Evolutionary conservation across 2,113 vertebrate species (phyloP).

Genomic region (Aegotheles bennettii): DNA sequence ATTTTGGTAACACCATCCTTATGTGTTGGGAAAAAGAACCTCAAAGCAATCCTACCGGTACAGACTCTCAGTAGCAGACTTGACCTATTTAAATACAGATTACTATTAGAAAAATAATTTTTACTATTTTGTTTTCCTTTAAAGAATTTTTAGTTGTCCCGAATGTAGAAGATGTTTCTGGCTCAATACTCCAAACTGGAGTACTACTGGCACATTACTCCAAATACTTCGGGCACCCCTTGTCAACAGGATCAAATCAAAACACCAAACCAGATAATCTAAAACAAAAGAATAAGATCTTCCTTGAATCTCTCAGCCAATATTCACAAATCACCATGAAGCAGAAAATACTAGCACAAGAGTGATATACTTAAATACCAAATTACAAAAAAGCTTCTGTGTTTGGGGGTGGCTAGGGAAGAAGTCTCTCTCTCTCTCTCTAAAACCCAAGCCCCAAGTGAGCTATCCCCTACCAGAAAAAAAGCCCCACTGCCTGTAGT

Average conservation of each 20-base stretch:
- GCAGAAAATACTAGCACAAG: background rate
- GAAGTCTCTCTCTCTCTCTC: background rate
- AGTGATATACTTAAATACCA: background rate
- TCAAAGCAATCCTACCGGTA: background rate
- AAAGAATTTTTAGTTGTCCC: background rate
- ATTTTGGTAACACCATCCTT: background rate
- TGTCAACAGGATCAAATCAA: background rate
- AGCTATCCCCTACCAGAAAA: background rate
- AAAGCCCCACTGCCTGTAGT: background rate
- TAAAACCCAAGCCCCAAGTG: background rate
- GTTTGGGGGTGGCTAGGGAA: background rate
- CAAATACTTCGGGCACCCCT: background rate
- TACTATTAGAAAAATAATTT: background rate
- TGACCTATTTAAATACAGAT: background rate
- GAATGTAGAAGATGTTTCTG: background rate
- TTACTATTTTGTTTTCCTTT: background rate
- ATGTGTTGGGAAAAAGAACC: background rate
- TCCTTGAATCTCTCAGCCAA: background rate
- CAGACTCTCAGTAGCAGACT: background rate
- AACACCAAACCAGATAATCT: background rate
- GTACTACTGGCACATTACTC: background rate
- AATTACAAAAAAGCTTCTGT: background rate
- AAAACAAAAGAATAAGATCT: background rate
- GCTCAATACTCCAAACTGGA: too few species aligned
- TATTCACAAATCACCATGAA: background rate